phyloP scores from a whole-genome alignment of 2,113 vertebrate species.

The Megatriorchis doriae region DNA sequence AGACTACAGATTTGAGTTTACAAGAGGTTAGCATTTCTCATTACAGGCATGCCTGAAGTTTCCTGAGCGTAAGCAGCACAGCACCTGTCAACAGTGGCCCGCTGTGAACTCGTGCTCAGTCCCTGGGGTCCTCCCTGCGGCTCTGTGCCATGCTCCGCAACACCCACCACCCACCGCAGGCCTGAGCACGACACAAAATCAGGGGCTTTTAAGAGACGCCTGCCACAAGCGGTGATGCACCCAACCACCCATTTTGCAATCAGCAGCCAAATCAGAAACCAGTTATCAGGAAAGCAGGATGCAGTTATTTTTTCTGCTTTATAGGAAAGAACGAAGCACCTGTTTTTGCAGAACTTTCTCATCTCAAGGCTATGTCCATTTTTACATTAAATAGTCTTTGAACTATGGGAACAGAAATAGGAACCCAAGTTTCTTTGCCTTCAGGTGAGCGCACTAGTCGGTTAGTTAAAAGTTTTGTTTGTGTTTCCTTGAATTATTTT shows the following conservation, averaged over 20 bases:
- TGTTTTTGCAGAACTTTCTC: background rate
- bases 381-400: background rate
- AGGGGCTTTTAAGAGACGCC: rapidly evolving
- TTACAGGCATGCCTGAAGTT: background rate
- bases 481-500: background rate
- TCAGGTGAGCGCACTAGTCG: background rate
- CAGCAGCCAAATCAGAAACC: background rate
- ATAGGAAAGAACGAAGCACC: background rate
- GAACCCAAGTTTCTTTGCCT: background rate
- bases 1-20: background rate
- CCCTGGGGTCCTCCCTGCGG: background rate
- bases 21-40: background rate
- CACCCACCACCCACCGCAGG: background rate
- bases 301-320: background rate
- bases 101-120: background rate
- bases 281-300: background rate
- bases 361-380: slow-evolving; percentile 12
- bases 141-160: background rate
- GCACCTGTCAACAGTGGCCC: background rate
- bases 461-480: background rate
- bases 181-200: background rate
- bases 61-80: background rate
- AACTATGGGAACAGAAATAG: background rate
- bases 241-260: background rate
- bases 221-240: background rate